Conservation (phyloP, 2,888 invertebrate genomes). For the Epicampocera succincta region DNA sequence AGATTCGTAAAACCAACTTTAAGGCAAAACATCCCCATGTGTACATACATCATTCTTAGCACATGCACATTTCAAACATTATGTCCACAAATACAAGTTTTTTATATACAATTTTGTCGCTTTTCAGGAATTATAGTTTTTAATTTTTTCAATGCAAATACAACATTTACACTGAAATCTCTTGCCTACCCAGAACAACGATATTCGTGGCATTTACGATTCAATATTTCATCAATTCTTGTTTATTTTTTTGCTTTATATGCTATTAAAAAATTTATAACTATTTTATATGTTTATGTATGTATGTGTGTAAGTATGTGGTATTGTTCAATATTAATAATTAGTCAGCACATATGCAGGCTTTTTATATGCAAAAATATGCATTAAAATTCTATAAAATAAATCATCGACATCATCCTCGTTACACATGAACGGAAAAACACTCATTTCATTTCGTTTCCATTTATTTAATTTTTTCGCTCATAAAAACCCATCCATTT, state of each 20-base stretch:
- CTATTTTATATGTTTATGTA: constrained; percentile 11
- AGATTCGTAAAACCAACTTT: not conserved
- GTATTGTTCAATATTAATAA: constrained; percentile 31
- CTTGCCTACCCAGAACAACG: not conserved
- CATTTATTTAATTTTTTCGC: constrained; percentile 15
- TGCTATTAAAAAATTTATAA: constrained; percentile 53
- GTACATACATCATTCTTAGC: too few relatives aligned
- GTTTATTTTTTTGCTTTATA: not conserved
- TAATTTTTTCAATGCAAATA: not conserved
- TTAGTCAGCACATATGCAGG: constrained; percentile 36
- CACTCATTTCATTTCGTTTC: constrained; percentile 12
- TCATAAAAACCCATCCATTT: constrained; percentile 44
- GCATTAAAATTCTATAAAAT: constrained; percentile 30
- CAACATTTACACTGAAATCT: not conserved
- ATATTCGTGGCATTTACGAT: constrained; percentile 16
- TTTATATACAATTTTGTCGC: constrained; percentile 4
- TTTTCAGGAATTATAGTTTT: not conserved
- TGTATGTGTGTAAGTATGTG: constrained; percentile 7
- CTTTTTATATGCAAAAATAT: constrained; percentile 40
- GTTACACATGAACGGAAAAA: constrained; percentile 21
- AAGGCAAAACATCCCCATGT: too few relatives aligned
- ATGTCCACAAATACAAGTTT: not conserved
- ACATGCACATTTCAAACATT: not conserved
- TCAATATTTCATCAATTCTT: constrained; percentile 33
- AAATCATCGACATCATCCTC: constrained; percentile 38